A percentile compares a stretch with the other conserved stretches of the same genome.
Evolutionary conservation across 1,140 invertebrate species (phyloP).

Genomic region (Drosophila mojavensis): DNA sequence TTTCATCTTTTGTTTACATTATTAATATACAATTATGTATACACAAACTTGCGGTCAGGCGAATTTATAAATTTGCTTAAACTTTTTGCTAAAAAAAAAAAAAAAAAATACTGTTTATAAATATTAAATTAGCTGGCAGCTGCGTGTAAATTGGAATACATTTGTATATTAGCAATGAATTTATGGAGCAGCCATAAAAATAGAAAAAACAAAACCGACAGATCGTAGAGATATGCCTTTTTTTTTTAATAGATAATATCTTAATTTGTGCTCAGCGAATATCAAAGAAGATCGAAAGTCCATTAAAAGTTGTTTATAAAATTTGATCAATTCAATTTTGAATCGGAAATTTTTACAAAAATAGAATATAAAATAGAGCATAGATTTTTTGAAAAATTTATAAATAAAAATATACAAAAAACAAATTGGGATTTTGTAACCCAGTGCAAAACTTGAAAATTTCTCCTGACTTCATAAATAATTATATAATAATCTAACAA

Average conservation of each 20-base stretch:
- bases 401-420: neutral
- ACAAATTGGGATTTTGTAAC: conserved; percentile 1
- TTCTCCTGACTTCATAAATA: conserved; percentile 13
- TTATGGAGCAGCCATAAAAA: conserved; percentile 26
- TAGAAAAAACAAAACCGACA: conserved; percentile 1
- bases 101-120: conserved; percentile 51
- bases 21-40: conserved; percentile 65
- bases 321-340: neutral
- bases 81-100: conserved; percentile 22
- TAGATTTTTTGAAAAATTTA: conserved; percentile 14
- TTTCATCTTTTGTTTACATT: conserved; percentile 66
- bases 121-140: conserved; percentile 64
- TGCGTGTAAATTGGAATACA: conserved; percentile 51
- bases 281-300: conserved; percentile 1
- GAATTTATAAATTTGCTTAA: conserved; percentile 51
- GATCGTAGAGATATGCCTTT: neutral
- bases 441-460: neutral
- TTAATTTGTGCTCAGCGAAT: neutral
- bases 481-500: conserved; percentile 29
- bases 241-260: conserved; percentile 1
- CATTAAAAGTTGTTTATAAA: neutral
- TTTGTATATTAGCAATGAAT: conserved; percentile 29
- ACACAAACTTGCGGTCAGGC: conserved; percentile 40
- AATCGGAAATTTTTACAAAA: conserved; percentile 37
- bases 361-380: conserved; percentile 49